phyloP scores from a whole-genome alignment of 2,113 vertebrate genomes.

The Urocitellus parryii region DNA sequence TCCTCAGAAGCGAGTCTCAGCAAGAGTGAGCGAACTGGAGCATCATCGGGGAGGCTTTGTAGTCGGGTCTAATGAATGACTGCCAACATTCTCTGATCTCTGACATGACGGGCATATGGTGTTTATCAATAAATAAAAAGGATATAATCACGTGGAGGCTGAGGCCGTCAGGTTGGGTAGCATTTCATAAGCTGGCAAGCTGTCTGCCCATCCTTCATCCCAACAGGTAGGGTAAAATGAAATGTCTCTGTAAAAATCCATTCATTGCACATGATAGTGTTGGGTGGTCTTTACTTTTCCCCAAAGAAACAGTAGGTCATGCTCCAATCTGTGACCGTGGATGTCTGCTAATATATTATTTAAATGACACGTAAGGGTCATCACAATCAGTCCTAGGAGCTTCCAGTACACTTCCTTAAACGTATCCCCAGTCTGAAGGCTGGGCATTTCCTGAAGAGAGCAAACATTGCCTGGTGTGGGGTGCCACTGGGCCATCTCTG shows the following conservation, averaged over 20 bases:
- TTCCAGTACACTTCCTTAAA: constrained; percentile 54
- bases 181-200: constrained; percentile 87
- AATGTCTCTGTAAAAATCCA: constrained; percentile 82
- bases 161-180: constrained; percentile 77
- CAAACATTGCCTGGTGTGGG: neutral
- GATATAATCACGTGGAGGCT: constrained; percentile 84
- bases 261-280: constrained; percentile 75
- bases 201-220: constrained; percentile 75
- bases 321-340: constrained; percentile 64
- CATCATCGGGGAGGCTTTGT: constrained; percentile 83
- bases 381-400: constrained; percentile 37
- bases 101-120: constrained; percentile 89
- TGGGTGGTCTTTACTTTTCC: constrained; percentile 74
- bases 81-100: constrained; percentile 84
- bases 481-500: neutral
- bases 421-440: constrained; percentile 3
- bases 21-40: constrained; percentile 76
- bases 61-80: constrained; percentile 82
- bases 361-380: constrained; percentile 67
- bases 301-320: constrained; percentile 70
- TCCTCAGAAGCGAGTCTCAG: constrained; percentile 72
- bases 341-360: constrained; percentile 76
- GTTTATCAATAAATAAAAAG: constrained; percentile 91
- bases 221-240: constrained; percentile 78
- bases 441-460: neutral